phyloP scores from a whole-genome alignment of 2,797 vertebrate genomes.

The Cirrhinus mrigala region DNA sequence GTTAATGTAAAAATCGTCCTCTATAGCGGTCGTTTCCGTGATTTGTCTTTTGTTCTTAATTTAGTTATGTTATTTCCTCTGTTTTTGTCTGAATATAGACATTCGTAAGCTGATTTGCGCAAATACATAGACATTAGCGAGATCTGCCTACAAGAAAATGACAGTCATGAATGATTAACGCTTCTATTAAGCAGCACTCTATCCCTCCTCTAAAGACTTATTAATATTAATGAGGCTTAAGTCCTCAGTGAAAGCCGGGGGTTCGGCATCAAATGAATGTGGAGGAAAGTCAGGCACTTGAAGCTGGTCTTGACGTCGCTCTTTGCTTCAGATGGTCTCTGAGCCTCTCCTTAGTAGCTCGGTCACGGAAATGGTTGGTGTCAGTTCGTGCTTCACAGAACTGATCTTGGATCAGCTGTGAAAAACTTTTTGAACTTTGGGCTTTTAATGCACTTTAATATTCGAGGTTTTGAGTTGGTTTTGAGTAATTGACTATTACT shows the following conservation, averaged over 20 bases:
- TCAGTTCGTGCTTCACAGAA: conserved; percentile 10
- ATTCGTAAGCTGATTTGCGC: conserved; percentile 80
- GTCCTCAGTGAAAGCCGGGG: conserved; percentile 75
- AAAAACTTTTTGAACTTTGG: background rate
- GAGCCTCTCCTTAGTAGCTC: conserved; percentile 45
- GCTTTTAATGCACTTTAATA: background rate
- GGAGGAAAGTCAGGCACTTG: conserved; percentile 70
- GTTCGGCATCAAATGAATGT: conserved; percentile 78
- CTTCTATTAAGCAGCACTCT: conserved; percentile 79
- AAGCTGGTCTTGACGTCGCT: conserved; percentile 63
- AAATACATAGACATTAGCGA: conserved; percentile 79
- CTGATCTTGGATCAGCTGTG: conserved; percentile 18
- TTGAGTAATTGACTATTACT: background rate
- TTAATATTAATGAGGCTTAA: conserved; percentile 83
- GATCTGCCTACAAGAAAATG: conserved; percentile 74
- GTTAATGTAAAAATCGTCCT: background rate
- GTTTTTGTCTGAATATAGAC: conserved; percentile 71
- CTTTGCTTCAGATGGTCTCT: conserved; percentile 38
- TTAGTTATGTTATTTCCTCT: conserved; percentile 69
- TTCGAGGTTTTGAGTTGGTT: background rate
- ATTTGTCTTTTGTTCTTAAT: background rate
- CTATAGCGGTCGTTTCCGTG: background rate
- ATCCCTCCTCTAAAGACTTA: conserved; percentile 67
- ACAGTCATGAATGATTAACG: conserved; percentile 81
- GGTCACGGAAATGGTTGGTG: conserved; percentile 27